A percentile compares a stretch with the other conserved stretches of the same genome.
Evolutionary conservation across 2,113 vertebrate genomes (phyloP).

Genomic region (Morone saxatilis): DNA sequence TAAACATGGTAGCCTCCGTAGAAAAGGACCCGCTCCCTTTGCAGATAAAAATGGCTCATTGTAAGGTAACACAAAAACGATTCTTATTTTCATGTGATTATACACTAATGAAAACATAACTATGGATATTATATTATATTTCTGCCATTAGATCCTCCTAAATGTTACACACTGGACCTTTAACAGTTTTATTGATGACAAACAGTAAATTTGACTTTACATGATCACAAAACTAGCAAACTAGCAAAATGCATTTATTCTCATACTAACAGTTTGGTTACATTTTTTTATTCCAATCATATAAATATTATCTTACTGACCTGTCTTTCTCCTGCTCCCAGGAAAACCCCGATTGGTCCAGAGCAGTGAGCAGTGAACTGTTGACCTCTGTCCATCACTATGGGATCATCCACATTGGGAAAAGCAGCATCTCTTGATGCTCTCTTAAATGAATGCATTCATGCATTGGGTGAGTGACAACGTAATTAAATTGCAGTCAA

Average conservation of each 20-base stretch:
- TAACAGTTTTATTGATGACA: background rate
- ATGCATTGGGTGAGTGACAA: constrained; percentile 90
- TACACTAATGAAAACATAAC: too few species aligned
- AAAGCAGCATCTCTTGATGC: constrained; percentile 93
- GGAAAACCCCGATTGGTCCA: constrained; percentile 35
- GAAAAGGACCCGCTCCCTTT: too few species aligned
- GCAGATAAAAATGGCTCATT: too few species aligned
- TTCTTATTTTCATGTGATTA: too few species aligned
- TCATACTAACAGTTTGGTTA: background rate
- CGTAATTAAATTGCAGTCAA: background rate
- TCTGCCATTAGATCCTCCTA: too few species aligned
- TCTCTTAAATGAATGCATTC: constrained; percentile 91
- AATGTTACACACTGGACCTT: too few species aligned
- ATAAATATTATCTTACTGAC: background rate
- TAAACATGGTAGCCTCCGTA: too few species aligned
- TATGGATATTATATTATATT: too few species aligned
- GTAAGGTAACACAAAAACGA: too few species aligned
- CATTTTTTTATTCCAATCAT: background rate
- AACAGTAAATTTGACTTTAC: background rate
- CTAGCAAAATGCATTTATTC: background rate
- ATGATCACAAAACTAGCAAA: background rate
- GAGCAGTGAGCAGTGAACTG: constrained; percentile 21
- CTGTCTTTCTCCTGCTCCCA: constrained; percentile 11
- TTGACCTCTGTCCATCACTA: constrained; percentile 72
- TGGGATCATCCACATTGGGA: constrained; percentile 92